phyloP scores from a whole-genome alignment of 37 sponge, comb jelly and placozoan genomes.

The Geodia barretti region DNA sequence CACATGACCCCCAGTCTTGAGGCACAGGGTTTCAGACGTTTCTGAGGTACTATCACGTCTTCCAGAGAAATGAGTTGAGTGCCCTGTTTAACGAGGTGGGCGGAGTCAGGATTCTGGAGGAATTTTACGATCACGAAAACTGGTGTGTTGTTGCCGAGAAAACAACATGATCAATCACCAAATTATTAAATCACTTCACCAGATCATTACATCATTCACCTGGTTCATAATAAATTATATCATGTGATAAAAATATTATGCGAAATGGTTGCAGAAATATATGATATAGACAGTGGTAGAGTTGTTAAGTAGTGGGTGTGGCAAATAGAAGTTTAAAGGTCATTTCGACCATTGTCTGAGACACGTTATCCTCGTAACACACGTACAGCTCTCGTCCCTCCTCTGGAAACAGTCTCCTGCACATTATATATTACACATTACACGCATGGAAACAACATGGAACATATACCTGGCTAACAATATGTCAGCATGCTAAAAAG shows the following conservation, averaged over 20 bases:
- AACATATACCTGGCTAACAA: too few species aligned
- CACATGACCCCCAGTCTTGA: neutral
- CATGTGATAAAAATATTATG: too few species aligned
- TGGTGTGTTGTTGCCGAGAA: slow-evolving; percentile 89
- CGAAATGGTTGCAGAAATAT: too few species aligned
- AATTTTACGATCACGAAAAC: slow-evolving; percentile 97
- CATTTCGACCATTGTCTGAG: slow-evolving; percentile 72
- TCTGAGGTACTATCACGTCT: slow-evolving; percentile 96
- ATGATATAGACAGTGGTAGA: neutral
- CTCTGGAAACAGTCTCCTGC: slow-evolving; percentile 48
- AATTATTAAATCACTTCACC: too few species aligned
- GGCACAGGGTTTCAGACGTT: slow-evolving; percentile 60
- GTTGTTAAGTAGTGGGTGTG: neutral
- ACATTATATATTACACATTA: too few species aligned
- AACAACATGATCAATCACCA: slow-evolving; percentile 12
- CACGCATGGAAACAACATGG: too few species aligned
- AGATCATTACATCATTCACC: too few species aligned
- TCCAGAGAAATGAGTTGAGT: slow-evolving; percentile 78
- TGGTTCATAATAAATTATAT: too few species aligned
- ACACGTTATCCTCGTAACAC: slow-evolving; percentile 62
- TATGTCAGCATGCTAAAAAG: too few species aligned
- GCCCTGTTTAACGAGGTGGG: slow-evolving; percentile 32
- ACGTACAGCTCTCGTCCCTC: slow-evolving; percentile 53
- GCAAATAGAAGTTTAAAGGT: slow-evolving; percentile 72
- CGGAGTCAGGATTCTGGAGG: slow-evolving; percentile 46